Conservation (phyloP, 2,113 vertebrate genomes). For the Macquaria ambigua region DNA sequence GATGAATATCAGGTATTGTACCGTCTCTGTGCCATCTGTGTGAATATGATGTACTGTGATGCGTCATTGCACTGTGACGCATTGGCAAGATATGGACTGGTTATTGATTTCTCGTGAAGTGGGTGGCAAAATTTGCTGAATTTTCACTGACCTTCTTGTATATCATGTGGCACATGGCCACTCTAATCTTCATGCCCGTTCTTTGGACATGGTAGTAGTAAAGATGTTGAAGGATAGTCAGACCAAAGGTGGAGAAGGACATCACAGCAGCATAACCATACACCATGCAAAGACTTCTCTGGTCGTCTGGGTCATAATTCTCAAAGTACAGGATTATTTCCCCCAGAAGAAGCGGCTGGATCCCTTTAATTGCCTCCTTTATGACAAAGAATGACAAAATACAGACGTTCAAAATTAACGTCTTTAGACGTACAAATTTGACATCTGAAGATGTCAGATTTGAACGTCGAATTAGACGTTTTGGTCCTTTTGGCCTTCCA, state of each 20-base stretch:
- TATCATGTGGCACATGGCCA: conserved; percentile 96
- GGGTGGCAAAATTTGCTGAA: neutral
- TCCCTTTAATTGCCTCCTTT: conserved; percentile 87
- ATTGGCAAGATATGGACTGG: too few species aligned
- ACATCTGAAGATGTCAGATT: too few species aligned
- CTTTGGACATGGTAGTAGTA: conserved; percentile 92
- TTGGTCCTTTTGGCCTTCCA: too few species aligned
- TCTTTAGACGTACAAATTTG: too few species aligned
- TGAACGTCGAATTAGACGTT: too few species aligned
- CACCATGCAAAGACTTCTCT: conserved; percentile 66
- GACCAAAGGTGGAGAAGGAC: conserved; percentile 82
- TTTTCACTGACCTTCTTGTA: conserved; percentile 89
- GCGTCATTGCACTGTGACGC: too few species aligned
- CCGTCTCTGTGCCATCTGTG: too few species aligned
- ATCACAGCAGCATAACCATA: conserved; percentile 86
- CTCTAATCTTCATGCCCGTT: conserved; percentile 91
- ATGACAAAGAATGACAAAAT: neutral
- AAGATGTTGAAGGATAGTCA: conserved; percentile 89
- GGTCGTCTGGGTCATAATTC: conserved; percentile 63
- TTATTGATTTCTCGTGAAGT: too few species aligned
- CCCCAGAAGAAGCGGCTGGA: conserved; percentile 92
- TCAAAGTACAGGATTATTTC: conserved; percentile 92
- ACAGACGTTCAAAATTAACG: too few species aligned
- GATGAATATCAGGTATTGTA: too few species aligned
- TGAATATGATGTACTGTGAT: too few species aligned